These are phyloP conservation scores for Lytechinus variegatus DNA, from an alignment of 35 echinoderm and acorn worm genomes.

Conservation along the genomic window DNA sequence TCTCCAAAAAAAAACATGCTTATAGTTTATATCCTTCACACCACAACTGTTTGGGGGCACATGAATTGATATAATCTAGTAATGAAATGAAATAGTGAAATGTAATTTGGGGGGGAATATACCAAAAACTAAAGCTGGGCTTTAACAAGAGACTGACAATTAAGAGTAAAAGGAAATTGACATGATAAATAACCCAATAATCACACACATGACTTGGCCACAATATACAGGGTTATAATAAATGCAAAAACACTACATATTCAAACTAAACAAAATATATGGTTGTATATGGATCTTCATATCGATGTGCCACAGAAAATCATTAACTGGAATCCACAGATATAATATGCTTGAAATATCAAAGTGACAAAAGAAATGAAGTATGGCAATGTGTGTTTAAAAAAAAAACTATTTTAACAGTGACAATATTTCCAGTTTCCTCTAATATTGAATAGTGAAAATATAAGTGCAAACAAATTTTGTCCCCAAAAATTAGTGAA, in stretches of 20 bases:
- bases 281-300: neutral
- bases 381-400: too few species aligned
- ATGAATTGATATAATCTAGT: too few species aligned
- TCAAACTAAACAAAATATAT: neutral
- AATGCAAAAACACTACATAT: neutral
- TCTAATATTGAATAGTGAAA: neutral
- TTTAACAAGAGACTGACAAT: too few species aligned
- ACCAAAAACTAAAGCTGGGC: too few species aligned
- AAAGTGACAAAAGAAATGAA: neutral
- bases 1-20: too few species aligned
- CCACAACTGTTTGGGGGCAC: too few species aligned
- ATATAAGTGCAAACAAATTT: neutral
- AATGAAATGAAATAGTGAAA: too few species aligned
- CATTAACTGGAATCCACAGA: neutral
- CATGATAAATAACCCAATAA: neutral
- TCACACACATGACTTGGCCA: conserved; percentile 16
- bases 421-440: neutral
- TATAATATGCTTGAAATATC: neutral
- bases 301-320: neutral
- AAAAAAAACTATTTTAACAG: neutral
- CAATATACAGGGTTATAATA: neutral
- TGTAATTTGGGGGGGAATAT: too few species aligned
- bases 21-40: too few species aligned
- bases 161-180: neutral
- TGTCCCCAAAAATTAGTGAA: neutral